These are phyloP conservation scores for Albula goreensis DNA, from an alignment of 2,113 vertebrate species.

Conservation along the genomic window DNA sequence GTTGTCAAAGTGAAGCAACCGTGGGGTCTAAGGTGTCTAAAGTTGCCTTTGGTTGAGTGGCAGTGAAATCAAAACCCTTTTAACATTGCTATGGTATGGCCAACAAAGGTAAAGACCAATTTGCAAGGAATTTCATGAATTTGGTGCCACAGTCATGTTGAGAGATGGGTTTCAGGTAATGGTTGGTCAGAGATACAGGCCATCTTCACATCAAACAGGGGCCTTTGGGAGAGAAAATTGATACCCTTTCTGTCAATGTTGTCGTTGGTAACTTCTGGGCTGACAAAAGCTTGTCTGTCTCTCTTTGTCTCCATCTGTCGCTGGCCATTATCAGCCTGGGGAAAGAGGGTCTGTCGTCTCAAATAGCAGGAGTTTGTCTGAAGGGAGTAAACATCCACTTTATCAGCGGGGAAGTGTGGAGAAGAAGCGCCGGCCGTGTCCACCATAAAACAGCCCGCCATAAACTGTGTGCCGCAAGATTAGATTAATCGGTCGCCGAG, in stretches of 20 bases:
- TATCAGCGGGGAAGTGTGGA: conserved; percentile 16
- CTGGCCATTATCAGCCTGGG: conserved; percentile 5
- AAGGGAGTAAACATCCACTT: neutral
- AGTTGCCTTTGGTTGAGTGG: no score
- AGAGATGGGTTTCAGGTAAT: neutral
- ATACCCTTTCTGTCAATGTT: neutral
- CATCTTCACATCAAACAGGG: neutral
- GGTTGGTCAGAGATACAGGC: neutral
- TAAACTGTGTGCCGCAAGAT: neutral
- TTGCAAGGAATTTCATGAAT: neutral
- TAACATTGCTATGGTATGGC: no score
- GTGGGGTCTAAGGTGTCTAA: no score
- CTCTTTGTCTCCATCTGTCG: conserved; percentile 9
- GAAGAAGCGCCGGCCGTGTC: neutral
- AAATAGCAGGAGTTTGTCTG: conserved; percentile 4
- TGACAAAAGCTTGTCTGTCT: neutral
- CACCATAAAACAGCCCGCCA: neutral
- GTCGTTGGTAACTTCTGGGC: neutral
- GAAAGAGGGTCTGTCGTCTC: conserved; percentile 1
- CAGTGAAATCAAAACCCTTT: neutral
- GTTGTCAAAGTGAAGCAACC: no score
- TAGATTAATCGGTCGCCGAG: neutral
- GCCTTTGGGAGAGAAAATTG: conserved; percentile 3
- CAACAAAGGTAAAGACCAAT: neutral
- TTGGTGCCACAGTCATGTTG: neutral